phyloP scores from a whole-genome alignment of 1,140 invertebrate genomes.

The Calephelis virginiensis region DNA sequence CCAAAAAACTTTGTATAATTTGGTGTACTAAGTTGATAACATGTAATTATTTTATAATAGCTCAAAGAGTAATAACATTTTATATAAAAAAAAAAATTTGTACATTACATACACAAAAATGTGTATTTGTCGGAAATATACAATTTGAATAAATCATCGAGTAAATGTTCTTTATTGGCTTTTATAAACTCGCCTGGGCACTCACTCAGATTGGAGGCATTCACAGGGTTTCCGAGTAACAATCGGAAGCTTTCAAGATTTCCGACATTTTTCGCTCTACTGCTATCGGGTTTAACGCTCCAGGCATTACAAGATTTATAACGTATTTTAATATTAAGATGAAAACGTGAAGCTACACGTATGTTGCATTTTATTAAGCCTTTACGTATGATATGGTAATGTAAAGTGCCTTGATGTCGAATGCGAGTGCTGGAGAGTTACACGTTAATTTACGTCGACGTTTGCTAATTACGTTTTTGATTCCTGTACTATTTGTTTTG shows the following conservation, averaged over 20 bases:
- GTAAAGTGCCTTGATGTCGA: neutral
- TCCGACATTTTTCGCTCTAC: conserved; percentile 40
- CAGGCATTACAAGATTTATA: conserved; percentile 18
- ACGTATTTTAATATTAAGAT: conserved; percentile 19
- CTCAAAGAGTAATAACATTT: too few species aligned
- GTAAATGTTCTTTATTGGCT: conserved; percentile 10
- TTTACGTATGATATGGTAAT: neutral
- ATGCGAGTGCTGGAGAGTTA: too few species aligned
- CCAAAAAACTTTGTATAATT: too few species aligned
- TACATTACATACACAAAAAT: too few species aligned
- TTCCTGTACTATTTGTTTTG: too few species aligned
- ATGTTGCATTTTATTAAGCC: conserved; percentile 3
- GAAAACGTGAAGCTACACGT: conserved; percentile 3
- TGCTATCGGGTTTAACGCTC: conserved; percentile 26
- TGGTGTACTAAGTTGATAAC: too few species aligned
- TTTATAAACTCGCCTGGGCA: conserved; percentile 12
- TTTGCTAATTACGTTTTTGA: too few species aligned
- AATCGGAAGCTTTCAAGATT: conserved; percentile 51
- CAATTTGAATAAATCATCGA: conserved; percentile 6
- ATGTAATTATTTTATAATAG: too few species aligned
- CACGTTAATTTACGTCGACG: too few species aligned
- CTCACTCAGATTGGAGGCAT: conserved; percentile 37
- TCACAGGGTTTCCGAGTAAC: conserved; percentile 31
- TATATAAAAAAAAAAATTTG: too few species aligned
- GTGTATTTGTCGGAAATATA: neutral